phyloP scores from a whole-genome alignment of 2,797 vertebrate species.

The Lutjanus campechanus region DNA sequence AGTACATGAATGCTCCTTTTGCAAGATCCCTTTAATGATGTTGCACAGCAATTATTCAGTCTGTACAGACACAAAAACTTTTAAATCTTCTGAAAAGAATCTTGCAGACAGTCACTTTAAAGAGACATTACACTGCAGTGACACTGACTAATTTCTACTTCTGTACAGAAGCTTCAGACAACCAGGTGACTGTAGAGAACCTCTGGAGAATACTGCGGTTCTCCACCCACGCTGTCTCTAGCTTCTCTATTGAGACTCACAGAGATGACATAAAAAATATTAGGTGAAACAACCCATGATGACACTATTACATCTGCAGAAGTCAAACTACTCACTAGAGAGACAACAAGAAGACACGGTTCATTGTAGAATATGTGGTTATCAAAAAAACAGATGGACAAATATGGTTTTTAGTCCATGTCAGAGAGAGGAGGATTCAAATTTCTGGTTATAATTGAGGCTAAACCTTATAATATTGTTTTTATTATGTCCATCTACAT shows the following conservation, averaged over 20 bases:
- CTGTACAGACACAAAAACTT: slow-evolving; percentile 11
- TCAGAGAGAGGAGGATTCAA: not conserved
- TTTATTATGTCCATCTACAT: not conserved
- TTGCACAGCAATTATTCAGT: slow-evolving; percentile 8
- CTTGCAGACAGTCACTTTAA: slow-evolving; percentile 34
- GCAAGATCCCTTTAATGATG: not conserved
- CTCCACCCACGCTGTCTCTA: slow-evolving; percentile 49
- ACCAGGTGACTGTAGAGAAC: slow-evolving; percentile 39
- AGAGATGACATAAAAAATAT: slow-evolving; percentile 49
- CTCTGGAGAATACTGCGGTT: slow-evolving; percentile 48
- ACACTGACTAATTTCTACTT: slow-evolving; percentile 42
- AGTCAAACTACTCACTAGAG: slow-evolving; percentile 39
- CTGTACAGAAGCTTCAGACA: slow-evolving; percentile 40
- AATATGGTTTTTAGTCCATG: not conserved
- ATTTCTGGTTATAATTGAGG: not conserved
- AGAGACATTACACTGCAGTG: slow-evolving; percentile 39
- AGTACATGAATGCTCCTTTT: not conserved
- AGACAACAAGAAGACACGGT: slow-evolving; percentile 20
- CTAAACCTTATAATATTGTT: not conserved
- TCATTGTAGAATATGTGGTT: not conserved
- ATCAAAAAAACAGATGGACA: not conserved
- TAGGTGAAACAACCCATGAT: slow-evolving; percentile 63
- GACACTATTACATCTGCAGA: slow-evolving; percentile 66
- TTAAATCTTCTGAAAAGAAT: slow-evolving; percentile 13
- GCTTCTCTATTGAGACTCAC: slow-evolving; percentile 41